Conservation (phyloP, 2,113 vertebrate genomes). For the Clarias macrocephalus region DNA sequence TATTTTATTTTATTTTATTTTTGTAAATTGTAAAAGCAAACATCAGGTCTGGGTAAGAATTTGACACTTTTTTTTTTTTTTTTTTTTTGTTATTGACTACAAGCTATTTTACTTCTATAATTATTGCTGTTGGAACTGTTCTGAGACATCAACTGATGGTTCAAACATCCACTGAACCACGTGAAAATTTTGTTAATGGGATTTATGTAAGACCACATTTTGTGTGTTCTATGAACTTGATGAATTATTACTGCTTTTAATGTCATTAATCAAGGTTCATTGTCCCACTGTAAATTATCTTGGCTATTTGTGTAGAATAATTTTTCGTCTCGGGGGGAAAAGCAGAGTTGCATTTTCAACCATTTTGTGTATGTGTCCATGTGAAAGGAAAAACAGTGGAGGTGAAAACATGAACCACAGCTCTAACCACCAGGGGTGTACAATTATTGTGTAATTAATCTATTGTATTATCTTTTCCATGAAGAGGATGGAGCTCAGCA, state of each 20-base stretch:
- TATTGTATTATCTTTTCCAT: not conserved
- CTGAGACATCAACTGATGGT: not conserved
- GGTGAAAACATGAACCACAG: not conserved
- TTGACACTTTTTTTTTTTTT: too few species aligned
- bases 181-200: not conserved
- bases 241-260: not conserved
- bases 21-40: too few species aligned
- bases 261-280: not conserved
- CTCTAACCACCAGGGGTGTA: not conserved
- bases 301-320: not conserved
- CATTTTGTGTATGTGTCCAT: not conserved
- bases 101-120: not conserved
- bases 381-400: not conserved
- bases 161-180: not conserved
- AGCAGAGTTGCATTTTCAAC: not conserved
- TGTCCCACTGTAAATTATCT: not conserved
- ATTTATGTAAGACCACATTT: not conserved
- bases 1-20: too few species aligned
- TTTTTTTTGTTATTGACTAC: not conserved
- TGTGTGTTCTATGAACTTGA: not conserved
- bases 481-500: not conserved
- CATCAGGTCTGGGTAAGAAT: too few species aligned
- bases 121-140: not conserved
- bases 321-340: not conserved
- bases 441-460: not conserved